Evolutionary conservation across 1,140 invertebrate species (phyloP), one percentile per base, ranked within the genome.

Genomic region (Aphidius gifuensis): DNA sequence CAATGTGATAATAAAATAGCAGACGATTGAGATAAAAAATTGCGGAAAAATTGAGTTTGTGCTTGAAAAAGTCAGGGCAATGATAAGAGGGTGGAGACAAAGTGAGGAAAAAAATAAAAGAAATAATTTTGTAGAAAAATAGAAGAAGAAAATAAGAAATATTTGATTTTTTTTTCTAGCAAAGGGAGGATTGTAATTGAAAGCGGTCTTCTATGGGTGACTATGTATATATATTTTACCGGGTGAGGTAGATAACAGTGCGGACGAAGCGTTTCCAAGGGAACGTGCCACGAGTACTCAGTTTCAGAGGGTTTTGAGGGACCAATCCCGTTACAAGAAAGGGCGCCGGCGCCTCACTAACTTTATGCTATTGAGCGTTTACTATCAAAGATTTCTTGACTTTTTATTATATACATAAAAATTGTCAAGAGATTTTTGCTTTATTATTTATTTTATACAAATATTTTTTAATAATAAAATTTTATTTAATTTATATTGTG

Each of bases 201-300:
- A 76, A 75, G 68, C 74, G 70, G 70, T 70, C 71, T 69, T 67
- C 66, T 50, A 65, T 71, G 65, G 64, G 68, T 61, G 63, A 61
- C 5, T 40, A 32, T 32, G 23, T 32, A 32, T 32, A 32, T 32
- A 32, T 32, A 32, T 32, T 32, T 32, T 45, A 42, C 39, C 11
- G 69, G 72, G 70, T 32, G 23, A 32, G 71, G 68, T 71, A 68
- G 70, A 75, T 70, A 73, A 69, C 66, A 68, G 68, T 66, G 68
- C 67, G 74, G 71, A 73, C 72, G 72, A 70, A 70, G 68, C 72
- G 76, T 80, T 79, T 75, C 78, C 79, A 77, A 72, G 79, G 77
- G 73, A 76, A 80, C 78, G 68, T 66, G 39, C 62, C 60, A 58
- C 64, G 66, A 65, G 65, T 71, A 65, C 64, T 63, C 65, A 51